phyloP scores from a whole-genome alignment of 1,140 invertebrate species.

The Mizuhopecten yessoensis region DNA sequence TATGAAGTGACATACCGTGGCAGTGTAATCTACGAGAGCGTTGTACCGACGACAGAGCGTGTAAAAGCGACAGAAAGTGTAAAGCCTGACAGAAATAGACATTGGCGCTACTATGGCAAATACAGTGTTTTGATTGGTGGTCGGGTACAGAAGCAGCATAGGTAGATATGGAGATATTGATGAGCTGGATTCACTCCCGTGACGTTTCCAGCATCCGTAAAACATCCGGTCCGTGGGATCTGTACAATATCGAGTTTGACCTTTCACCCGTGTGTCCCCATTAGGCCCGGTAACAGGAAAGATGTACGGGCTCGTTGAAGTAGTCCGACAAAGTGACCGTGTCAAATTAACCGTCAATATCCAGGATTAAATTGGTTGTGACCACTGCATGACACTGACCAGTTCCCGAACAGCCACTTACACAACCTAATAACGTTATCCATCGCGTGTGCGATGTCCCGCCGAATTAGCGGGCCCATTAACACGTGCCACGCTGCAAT shows the following conservation, averaged over 20 bases:
- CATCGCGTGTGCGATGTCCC: conserved; percentile 28
- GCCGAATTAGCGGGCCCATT: conserved; percentile 10
- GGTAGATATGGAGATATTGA: not conserved
- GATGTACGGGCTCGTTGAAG: not conserved
- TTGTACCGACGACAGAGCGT: too few relatives aligned
- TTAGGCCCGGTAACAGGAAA: conserved; percentile 26
- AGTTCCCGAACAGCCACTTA: not conserved
- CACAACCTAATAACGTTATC: conserved; percentile 3
- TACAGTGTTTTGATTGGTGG: not conserved
- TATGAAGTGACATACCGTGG: too few relatives aligned
- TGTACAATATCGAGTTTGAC: not conserved
- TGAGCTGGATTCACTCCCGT: not conserved
- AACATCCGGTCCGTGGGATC: not conserved
- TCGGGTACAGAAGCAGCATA: too few relatives aligned
- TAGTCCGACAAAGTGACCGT: conserved; percentile 36
- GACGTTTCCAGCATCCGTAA: not conserved
- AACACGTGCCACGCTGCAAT: not conserved
- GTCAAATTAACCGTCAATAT: conserved; percentile 24
- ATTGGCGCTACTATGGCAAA: too few relatives aligned
- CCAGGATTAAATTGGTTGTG: conserved; percentile 6
- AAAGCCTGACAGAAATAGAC: too few relatives aligned
- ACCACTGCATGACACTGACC: conserved; percentile 22
- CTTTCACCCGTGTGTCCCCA: not conserved
- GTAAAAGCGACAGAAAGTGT: too few relatives aligned
- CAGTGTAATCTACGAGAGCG: too few relatives aligned